phyloP scores from a whole-genome alignment of 2,888 invertebrate genomes.

The Archips xylosteana region DNA sequence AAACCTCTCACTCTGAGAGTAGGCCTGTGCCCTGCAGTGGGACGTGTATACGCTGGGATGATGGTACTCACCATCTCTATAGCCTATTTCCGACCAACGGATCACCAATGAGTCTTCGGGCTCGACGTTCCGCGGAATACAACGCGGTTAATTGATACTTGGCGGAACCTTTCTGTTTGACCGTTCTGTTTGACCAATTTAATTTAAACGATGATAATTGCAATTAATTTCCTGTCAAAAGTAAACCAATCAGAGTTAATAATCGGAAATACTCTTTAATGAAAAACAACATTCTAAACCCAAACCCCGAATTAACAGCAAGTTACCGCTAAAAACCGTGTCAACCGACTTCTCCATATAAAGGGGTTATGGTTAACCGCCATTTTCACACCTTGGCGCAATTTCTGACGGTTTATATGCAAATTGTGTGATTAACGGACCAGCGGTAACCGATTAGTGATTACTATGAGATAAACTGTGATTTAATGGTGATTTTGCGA shows the following conservation, averaged over 20 bases:
- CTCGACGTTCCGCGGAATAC: too few relatives aligned
- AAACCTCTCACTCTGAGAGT: too few relatives aligned
- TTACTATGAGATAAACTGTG: slow-evolving; percentile 25
- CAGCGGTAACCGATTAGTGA: slow-evolving; percentile 29
- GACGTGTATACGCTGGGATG: too few relatives aligned
- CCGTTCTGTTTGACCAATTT: background rate
- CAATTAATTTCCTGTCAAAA: background rate
- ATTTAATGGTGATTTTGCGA: background rate
- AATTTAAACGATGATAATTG: background rate
- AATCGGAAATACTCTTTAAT: background rate
- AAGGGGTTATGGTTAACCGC: slow-evolving; percentile 34
- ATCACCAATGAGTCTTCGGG: too few relatives aligned
- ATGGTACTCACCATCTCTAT: too few relatives aligned
- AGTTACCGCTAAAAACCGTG: slow-evolving; percentile 27
- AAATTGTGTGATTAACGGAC: slow-evolving; percentile 30
- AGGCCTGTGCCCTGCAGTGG: too few relatives aligned
- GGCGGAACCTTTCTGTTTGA: background rate
- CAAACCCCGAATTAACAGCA: background rate
- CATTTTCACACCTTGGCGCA: slow-evolving; percentile 39
- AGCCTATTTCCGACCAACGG: too few relatives aligned
- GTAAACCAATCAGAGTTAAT: background rate
- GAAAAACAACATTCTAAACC: background rate
- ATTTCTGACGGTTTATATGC: slow-evolving; percentile 40
- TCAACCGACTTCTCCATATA: slow-evolving; percentile 34
- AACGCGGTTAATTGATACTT: too few relatives aligned